Conservation (phyloP, 2,113 vertebrate genomes). For the Butorides virescens region DNA sequence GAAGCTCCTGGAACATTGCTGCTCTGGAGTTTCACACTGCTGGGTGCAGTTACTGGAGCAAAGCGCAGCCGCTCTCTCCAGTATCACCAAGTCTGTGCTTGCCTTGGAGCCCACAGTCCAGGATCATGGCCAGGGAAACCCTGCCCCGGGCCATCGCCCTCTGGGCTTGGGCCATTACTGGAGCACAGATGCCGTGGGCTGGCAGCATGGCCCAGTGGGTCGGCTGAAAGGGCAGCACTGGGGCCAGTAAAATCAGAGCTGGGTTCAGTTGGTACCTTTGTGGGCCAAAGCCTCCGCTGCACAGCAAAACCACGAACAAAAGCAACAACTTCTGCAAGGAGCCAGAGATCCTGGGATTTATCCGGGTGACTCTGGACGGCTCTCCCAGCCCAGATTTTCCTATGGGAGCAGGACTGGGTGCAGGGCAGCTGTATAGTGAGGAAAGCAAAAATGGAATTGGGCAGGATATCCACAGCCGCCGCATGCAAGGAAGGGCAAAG, state of each 20-base stretch:
- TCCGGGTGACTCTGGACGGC: neutral
- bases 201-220: neutral
- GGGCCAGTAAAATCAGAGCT: neutral
- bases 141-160: neutral
- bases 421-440: neutral
- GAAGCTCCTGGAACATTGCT: neutral
- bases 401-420: neutral
- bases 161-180: neutral
- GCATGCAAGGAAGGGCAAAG: neutral
- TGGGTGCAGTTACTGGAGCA: neutral
- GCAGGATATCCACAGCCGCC: neutral
- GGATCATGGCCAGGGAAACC: neutral
- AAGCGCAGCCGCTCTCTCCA: neutral
- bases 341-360: neutral
- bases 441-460: neutral
- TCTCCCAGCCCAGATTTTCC: neutral
- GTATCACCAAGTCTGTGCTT: neutral
- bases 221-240: neutral
- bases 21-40: neutral
- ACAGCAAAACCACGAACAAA: neutral
- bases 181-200: neutral
- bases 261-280: neutral
- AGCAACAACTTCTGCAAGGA: neutral
- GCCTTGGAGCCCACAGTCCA: neutral
- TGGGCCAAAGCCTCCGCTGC: neutral